These are phyloP conservation scores for Leptosomus discolor DNA, from an alignment of 2,113 vertebrate genomes.

Conservation along the genomic window DNA sequence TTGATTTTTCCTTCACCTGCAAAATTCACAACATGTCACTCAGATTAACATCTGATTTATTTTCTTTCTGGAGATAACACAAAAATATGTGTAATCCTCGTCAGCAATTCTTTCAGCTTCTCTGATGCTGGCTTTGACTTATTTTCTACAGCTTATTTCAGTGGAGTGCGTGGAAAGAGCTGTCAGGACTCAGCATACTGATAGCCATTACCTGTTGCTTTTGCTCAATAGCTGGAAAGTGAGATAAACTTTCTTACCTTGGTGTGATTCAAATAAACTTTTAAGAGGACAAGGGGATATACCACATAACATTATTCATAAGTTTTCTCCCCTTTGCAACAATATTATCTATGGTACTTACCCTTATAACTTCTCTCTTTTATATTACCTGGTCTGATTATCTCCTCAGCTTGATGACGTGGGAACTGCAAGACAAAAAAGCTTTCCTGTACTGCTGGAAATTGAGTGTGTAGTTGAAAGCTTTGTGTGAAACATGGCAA, in stretches of 20 bases:
- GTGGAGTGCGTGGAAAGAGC: not conserved
- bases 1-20: conserved; percentile 18
- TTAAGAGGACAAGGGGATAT: not conserved
- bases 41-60: conserved; percentile 13
- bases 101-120: not conserved
- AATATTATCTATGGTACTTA: not conserved
- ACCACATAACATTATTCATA: not conserved
- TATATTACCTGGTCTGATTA: not conserved
- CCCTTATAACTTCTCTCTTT: not conserved
- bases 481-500: not conserved
- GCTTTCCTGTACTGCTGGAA: not conserved
- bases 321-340: not conserved
- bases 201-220: not conserved
- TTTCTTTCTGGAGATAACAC: not conserved
- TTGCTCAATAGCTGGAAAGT: not conserved
- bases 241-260: not conserved
- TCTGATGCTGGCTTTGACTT: not conserved
- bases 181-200: accelerated
- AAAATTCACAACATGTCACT: not conserved
- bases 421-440: not conserved
- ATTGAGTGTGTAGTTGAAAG: not conserved
- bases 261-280: not conserved
- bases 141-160: not conserved
- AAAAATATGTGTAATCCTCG: not conserved
- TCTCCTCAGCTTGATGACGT: not conserved